phyloP scores from a whole-genome alignment of 2,797 vertebrate species.

The Cossypha caffra region DNA sequence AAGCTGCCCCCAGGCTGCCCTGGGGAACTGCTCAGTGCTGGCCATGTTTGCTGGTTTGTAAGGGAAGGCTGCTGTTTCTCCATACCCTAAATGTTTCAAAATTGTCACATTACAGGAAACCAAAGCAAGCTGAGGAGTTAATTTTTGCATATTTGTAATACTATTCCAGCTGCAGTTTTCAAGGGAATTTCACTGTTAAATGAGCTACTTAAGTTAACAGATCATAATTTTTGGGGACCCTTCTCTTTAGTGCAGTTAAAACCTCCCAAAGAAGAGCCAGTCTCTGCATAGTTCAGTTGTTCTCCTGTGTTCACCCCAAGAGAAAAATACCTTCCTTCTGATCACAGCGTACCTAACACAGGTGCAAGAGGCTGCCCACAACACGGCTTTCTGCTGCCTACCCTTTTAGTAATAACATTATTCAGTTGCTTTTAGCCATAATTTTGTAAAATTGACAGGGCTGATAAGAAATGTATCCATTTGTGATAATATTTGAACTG shows the following conservation, averaged over 20 bases:
- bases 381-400: neutral
- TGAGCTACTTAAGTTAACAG: neutral
- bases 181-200: neutral
- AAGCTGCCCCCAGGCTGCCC: neutral
- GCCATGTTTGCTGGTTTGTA: neutral
- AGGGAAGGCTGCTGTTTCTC: neutral
- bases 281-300: neutral
- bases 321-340: neutral
- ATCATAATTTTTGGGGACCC: neutral
- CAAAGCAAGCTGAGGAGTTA: neutral
- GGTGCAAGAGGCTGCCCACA: neutral
- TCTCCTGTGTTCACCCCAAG: neutral
- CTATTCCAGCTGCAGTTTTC: neutral
- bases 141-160: neutral
- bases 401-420: neutral
- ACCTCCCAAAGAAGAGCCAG: neutral
- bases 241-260: neutral
- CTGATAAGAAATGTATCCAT: neutral
- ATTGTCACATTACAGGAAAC: neutral
- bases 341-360: neutral
- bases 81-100: neutral
- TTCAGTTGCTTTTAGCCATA: neutral
- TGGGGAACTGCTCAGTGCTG: neutral
- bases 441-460: neutral
- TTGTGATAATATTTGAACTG: neutral